Evolutionary conservation across 2,113 vertebrate genomes (phyloP).

Genomic region (Dissostichus mawsoni): DNA sequence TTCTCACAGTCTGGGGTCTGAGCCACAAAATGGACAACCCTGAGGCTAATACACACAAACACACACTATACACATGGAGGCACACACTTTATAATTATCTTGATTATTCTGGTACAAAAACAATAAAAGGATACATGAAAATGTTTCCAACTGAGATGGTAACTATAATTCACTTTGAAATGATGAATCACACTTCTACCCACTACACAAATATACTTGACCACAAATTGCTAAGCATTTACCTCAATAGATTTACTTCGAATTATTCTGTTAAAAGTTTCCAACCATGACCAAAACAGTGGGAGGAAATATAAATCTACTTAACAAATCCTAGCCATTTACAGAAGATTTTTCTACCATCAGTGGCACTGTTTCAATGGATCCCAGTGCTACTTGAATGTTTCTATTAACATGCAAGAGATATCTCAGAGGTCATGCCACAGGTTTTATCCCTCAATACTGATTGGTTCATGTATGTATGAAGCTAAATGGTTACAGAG

Average conservation of each 20-base stretch:
- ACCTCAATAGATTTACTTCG: not conserved
- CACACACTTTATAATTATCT: not conserved
- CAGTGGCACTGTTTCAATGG: not conserved
- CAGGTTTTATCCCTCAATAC: not conserved
- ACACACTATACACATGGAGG: constrained; percentile 11
- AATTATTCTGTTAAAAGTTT: not conserved
- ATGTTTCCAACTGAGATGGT: not conserved
- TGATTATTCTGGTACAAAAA: not conserved
- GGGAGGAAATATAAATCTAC: not conserved
- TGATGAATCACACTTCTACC: not conserved
- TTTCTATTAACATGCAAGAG: not conserved
- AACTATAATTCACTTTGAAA: not conserved
- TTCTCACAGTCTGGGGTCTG: constrained; percentile 47
- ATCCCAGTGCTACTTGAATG: not conserved
- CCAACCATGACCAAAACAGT: not conserved
- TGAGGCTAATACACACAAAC: not conserved
- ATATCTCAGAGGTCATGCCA: too few species aligned
- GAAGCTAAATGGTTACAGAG: too few species aligned
- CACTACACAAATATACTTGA: not conserved
- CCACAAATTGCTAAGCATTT: too few species aligned
- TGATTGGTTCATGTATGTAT: not conserved
- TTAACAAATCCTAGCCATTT: too few species aligned
- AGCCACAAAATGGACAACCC: constrained; percentile 38
- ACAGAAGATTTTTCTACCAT: not conserved
- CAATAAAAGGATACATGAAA: not conserved